These are phyloP conservation scores for Anguilla pacifica DNA, from an alignment of 2,797 vertebrate species.

Conservation along the genomic window DNA sequence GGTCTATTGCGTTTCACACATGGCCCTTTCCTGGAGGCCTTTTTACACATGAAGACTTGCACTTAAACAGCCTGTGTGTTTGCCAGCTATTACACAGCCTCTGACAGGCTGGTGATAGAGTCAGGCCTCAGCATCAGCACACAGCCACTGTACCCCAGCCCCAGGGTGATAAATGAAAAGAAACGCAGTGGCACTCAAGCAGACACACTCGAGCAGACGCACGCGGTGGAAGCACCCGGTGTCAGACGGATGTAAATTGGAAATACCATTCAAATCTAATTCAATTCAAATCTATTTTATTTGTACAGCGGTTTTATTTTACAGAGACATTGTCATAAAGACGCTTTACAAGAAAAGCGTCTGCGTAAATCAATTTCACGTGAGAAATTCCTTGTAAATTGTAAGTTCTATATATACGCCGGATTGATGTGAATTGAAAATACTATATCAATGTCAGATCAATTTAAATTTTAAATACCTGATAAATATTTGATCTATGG, in stretches of 20 bases:
- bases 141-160: neutral
- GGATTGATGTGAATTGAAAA: constrained; percentile 8
- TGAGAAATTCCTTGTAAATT: neutral
- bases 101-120: neutral
- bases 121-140: neutral
- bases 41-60: neutral
- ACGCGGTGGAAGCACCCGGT: neutral
- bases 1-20: neutral
- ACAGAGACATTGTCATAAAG: neutral
- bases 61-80: neutral
- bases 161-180: neutral
- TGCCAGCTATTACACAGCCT: neutral
- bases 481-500: neutral
- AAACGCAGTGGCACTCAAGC: neutral
- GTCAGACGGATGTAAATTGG: neutral
- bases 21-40: neutral
- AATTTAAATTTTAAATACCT: constrained; percentile 17
- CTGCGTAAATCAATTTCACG: neutral
- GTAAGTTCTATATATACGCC: neutral
- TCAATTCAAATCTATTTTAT: neutral
- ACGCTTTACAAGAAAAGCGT: neutral
- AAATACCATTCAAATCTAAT: constrained; percentile 18
- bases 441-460: constrained; percentile 12
- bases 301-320: neutral
- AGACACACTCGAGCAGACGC: neutral